Evolutionary conservation across 2,888 invertebrate species (phyloP), one percentile per base, ranked within the genome.

Genomic region (Caenorhabditis japonica): DNA sequence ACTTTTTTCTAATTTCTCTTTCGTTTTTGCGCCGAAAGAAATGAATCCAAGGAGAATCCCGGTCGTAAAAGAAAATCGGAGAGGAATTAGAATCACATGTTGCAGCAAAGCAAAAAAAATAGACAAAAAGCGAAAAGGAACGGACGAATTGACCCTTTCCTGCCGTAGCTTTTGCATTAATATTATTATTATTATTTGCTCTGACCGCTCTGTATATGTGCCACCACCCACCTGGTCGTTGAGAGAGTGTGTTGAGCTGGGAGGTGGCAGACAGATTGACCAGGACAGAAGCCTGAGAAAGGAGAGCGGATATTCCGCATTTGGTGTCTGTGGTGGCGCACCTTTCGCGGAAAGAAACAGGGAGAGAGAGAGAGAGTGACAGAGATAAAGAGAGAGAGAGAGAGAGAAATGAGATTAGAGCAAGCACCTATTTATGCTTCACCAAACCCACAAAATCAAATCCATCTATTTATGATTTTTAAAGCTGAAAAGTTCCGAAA

Each of bases 51-150:
- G n/a, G n/a, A n/a, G n/a, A n/a, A n/a, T n/a, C n/a, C n/a, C n/a
- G n/a, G 38, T 64, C 62, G 62, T 64, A 64, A 64, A n/a, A n/a
- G n/a, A n/a, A n/a, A 64, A 64, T 64, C 55, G 62, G 62, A 38
- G 62, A 47, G 62, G 62, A 55, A 64, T 64, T 53, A 39, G 55
- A 64, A 64, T 53, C 62, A 64, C 62, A 64, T 64, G 62, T 64
- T 64, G 53, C 62, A 47, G 41, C 38, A 34, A 39, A 13, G 7
- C 46, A 36, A 17, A 58, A 56, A 41, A 33, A 30, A 17, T 36
- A 15, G 36, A 21, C 10, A 46, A 27, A 44, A 61, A 34, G 36
- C n/a, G n/a, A n/a, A n/a, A n/a, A n/a, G n/a, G n/a, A n/a, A n/a
- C n/a, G n/a, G n/a, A n/a, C n/a, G n/a, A n/a, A n/a, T n/a, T n/a